Conservation (phyloP, 2,888 invertebrate genomes). For the Caenorhabditis virilis region DNA sequence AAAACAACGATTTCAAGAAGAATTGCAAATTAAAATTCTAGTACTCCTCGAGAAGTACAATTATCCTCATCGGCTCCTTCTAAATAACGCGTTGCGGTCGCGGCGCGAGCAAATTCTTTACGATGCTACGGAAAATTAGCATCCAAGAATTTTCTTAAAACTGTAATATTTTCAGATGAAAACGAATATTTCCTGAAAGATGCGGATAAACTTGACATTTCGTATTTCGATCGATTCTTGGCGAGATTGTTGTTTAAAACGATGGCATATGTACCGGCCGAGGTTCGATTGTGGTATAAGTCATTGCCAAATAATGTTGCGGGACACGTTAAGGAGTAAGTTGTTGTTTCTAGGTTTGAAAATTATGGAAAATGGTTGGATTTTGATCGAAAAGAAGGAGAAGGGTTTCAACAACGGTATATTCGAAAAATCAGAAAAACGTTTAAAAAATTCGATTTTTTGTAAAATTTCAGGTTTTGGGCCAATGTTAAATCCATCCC, state of each 20-base stretch:
- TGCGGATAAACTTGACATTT: not conserved
- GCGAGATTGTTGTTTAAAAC: conserved; percentile 47
- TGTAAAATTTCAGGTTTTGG: too few species aligned
- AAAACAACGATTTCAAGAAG: too few species aligned
- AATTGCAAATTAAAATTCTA: too few species aligned
- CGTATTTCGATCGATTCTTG: conserved; percentile 18
- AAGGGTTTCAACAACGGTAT: too few species aligned
- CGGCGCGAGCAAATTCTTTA: too few species aligned
- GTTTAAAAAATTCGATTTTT: too few species aligned
- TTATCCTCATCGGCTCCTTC: too few species aligned
- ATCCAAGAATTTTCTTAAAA: not conserved
- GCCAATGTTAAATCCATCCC: too few species aligned
- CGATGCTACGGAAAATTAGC: too few species aligned
- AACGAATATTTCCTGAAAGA: conserved; percentile 12
- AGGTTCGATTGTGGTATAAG: conserved; percentile 71
- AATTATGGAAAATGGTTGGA: not conserved
- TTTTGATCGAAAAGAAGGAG: too few species aligned
- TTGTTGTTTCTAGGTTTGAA: not conserved
- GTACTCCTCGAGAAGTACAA: too few species aligned
- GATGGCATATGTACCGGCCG: conserved; percentile 69
- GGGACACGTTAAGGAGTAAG: conserved; percentile 46
- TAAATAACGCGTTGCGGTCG: not conserved
- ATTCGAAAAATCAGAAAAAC: too few species aligned
- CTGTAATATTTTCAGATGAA: conserved; percentile 5
- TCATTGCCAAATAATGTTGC: conserved; percentile 68